Conservation (phyloP, 2,113 vertebrate genomes). For the Ibidorhyncha struthersii region DNA sequence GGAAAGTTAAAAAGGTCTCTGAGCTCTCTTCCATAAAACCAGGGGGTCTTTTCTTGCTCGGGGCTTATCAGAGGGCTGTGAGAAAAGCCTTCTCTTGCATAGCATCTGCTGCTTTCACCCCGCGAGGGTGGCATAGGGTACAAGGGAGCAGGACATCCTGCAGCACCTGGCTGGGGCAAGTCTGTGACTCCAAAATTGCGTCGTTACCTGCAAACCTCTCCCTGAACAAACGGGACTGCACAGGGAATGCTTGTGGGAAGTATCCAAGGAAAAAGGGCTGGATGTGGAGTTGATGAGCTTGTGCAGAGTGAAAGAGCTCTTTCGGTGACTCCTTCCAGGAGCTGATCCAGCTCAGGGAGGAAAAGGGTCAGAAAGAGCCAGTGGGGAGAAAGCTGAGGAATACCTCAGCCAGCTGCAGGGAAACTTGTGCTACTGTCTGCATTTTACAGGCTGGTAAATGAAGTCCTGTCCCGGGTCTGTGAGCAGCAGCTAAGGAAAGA, state of each 20-base stretch:
- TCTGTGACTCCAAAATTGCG: fast-evolving
- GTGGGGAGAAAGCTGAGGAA: neutral
- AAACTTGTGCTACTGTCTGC: neutral
- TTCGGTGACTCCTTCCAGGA: neutral
- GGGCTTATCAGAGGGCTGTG: neutral
- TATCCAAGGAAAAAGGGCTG: no score
- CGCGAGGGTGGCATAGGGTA: fast-evolving
- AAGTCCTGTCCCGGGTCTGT: neutral
- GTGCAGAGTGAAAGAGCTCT: neutral
- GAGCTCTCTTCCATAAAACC: neutral
- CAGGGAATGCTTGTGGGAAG: neutral
- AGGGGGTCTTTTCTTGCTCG: neutral
- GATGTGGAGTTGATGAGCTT: neutral
- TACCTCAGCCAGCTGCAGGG: neutral
- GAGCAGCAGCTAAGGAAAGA: neutral
- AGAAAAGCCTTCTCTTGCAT: fast-evolving
- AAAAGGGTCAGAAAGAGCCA: no score
- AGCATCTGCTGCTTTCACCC: neutral
- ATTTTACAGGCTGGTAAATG: fast-evolving
- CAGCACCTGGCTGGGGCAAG: neutral
- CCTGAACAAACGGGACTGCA: fast-evolving
- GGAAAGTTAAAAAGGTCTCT: neutral
- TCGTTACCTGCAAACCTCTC: neutral
- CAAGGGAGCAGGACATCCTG: neutral
- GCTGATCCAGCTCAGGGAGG: neutral